Evolutionary conservation across 2,888 invertebrate genomes (phyloP), one percentile per base, ranked within the genome.

Genomic region (Gisinianus flammeolus): DNA sequence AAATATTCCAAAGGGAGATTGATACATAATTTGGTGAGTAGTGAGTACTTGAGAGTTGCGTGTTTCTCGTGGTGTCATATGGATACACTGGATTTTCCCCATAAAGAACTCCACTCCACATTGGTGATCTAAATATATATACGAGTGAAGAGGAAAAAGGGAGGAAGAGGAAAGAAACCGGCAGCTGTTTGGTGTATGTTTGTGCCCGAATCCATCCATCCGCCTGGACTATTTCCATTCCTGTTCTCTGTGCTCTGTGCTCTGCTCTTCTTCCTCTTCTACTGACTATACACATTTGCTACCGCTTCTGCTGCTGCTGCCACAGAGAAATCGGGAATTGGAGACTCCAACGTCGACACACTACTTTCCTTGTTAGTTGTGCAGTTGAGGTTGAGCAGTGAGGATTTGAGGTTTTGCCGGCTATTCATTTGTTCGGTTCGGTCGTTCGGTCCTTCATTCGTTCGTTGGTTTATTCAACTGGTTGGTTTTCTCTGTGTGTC

Each of bases 341-440:
- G 22, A 58, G 56, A 58, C n/a, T n/a, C n/a, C 1, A 3, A 58
- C 22, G 44, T 44, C 16, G 44, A 44, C 19, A 44, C 44, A 19
- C 16, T 16, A 44, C 44, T 44, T 44, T 44, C 12, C 44, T 19
- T 19, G 24, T 69, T 69, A 69, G 69, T 69, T 69, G 69, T 69
- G 69, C 35, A 24, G 69, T 69, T 44, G 69, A 69, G 69, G 69
- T 69, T 69, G 69, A 69, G 69, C 69, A 69, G 69, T 69, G 69
- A 26, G 44, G 44, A 62, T 24, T 35, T 12, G 24, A 19, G 10
- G 58, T 5, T 24, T 10, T 22, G 22, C 8, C 30, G 22, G 12
- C 8, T 12, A 33, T 2, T 2, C 12, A 31, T 19, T 67, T 67
- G 33, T 4, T 31, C 31, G 12, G 19, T 67, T 33, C 33, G 10